Base-by-base conservation (phyloP, 2,888 invertebrate species). In the Pinctada fucata region DNA sequence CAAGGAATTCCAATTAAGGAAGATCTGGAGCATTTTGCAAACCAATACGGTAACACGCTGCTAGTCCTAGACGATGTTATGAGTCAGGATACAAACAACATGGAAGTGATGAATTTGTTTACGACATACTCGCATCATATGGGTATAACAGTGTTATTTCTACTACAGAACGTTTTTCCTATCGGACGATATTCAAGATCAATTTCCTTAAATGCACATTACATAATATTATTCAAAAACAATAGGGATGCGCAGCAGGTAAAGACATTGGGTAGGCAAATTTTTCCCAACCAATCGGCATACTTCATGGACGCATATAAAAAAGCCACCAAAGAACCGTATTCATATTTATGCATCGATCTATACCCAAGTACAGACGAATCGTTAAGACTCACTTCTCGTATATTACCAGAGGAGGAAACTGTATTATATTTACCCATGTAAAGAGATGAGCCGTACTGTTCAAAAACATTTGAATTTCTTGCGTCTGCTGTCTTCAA, bases 1-100 rank as follows among this genome's bases (percentile, higher is more conserved):
- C 51, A 78, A 10, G 80, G 80, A 13, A 13, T 80, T 10, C 80
- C 78, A 2, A 49, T 72, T 31, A 78, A 80, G 13, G 68, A 78
- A 48, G 71, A 74, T 50, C 31, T 78, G 47, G 75, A 78, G 58
- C 67, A 75, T 75, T 71, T 66, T 45, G 52, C 75, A 10, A 52
- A 71, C 8, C 77, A 77, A 67, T 66, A 66, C n/a, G 47, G 45
- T n/a, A 71, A 71, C 63, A 77, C 66, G 50, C 63, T 82, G 16
- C 31, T 82, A 4, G 68, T 79, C 10, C 63, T 82, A 1, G 82
- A 82, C 64, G 80, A 80, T 69, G 65, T 80, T 10, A 78, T 78
- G 78, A 64, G 72, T 10, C 64, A 77, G 52, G 68, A 64, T n/a
- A 31, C 51, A 16, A 58, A 47, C 6, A 31, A 49, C 5, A 63